phyloP scores from a whole-genome alignment of 2,888 invertebrate species.

The Hedya salicella region DNA sequence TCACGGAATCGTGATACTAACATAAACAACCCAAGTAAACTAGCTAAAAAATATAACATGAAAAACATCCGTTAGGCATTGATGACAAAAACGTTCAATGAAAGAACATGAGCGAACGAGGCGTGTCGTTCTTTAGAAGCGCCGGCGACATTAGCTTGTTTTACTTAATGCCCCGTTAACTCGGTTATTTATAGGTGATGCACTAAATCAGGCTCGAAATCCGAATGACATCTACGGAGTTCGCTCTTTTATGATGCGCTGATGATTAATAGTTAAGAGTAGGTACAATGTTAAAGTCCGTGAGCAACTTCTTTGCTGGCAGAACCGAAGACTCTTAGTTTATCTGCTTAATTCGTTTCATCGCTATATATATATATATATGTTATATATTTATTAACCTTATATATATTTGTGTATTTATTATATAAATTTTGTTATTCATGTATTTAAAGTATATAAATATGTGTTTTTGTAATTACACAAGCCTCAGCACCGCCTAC shows the following conservation, averaged over 20 bases:
- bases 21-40: constrained; percentile 7
- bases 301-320: too few relatives aligned
- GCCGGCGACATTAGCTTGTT: constrained; percentile 60
- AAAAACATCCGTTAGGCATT: constrained; percentile 33
- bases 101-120: constrained; percentile 57
- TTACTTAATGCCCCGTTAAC: constrained; percentile 65
- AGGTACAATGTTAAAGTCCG: too few relatives aligned
- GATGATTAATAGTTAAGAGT: too few relatives aligned
- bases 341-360: too few relatives aligned
- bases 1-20: constrained; percentile 10
- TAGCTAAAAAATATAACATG: constrained; percentile 13
- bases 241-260: constrained; percentile 6
- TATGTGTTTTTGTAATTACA: too few relatives aligned
- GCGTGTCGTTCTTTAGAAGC: constrained; percentile 56
- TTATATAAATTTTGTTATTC: too few relatives aligned
- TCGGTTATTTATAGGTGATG: constrained; percentile 65
- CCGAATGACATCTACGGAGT: constrained; percentile 50
- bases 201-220: constrained; percentile 51
- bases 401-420: too few relatives aligned
- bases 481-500: too few relatives aligned
- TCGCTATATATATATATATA: too few relatives aligned
- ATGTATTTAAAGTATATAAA: too few relatives aligned
- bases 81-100: constrained; percentile 38
- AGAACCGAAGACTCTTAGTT: too few relatives aligned
- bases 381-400: too few relatives aligned